Percentiles rank a stretch among this genome's conserved stretches.
These are phyloP conservation scores for Drosophila rubida DNA, from an alignment of 2,888 invertebrate genomes.

Conservation along the genomic window DNA sequence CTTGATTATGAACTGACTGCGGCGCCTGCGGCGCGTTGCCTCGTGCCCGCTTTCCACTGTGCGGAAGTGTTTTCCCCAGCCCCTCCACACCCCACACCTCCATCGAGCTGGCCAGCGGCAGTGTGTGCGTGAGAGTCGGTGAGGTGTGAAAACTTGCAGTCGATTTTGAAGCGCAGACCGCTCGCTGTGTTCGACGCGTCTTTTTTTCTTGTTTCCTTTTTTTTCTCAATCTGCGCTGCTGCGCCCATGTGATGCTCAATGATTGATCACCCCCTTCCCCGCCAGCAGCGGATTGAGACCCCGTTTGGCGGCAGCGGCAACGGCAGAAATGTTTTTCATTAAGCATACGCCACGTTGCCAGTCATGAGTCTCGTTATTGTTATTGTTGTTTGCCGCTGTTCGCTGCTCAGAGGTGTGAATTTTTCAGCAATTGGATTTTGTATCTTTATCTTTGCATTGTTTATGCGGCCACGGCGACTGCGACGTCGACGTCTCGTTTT, in stretches of 20 bases:
- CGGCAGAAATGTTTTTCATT: conserved; percentile 47
- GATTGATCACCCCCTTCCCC: conserved; percentile 36
- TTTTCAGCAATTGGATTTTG: conserved; percentile 67
- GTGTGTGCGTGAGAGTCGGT: conserved; percentile 26
- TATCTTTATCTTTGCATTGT: conserved; percentile 75
- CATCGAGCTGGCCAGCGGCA: not conserved
- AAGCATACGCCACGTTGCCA: conserved; percentile 67
- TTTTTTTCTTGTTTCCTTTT: not conserved
- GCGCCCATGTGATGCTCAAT: conserved; percentile 35
- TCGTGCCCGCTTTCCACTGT: conserved; percentile 40
- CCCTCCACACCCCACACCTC: not conserved
- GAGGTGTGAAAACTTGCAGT: conserved; percentile 56
- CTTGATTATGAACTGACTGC: not conserved
- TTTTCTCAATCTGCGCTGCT: not conserved
- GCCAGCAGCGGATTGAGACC: too few relatives aligned
- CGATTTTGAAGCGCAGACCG: conserved; percentile 14
- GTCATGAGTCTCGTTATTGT: conserved; percentile 24
- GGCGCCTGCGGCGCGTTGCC: conserved; percentile 7
- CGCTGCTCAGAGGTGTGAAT: conserved; percentile 63
- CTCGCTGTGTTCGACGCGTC: conserved; percentile 8
- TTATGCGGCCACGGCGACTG: conserved; percentile 49
- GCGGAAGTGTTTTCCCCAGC: conserved; percentile 52
- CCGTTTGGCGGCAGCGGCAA: not conserved
- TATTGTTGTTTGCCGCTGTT: conserved; percentile 19
- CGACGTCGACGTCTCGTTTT: conserved; percentile 43